Percentiles rank a stretch among this genome's conserved stretches.
Evolutionary conservation across 2,888 invertebrate species (phyloP).

Genomic region (Eurois occulta): DNA sequence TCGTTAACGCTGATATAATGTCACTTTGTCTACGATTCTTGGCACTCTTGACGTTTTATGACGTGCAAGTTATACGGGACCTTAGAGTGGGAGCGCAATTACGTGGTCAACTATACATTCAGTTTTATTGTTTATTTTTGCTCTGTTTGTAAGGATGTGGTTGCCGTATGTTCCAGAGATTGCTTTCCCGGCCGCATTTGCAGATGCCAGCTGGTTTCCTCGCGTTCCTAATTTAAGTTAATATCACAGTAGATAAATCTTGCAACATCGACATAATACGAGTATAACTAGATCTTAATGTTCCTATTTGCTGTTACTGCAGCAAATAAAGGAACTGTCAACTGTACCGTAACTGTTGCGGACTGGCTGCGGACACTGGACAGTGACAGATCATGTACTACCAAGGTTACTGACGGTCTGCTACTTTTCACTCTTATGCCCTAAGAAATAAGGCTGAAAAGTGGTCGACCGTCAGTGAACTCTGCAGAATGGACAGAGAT

Average conservation of each 20-base stretch:
- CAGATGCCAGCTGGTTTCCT: slow-evolving; percentile 14
- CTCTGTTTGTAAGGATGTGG: slow-evolving; percentile 43
- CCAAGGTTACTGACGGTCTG: not conserved
- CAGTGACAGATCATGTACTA: not conserved
- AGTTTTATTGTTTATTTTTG: slow-evolving; percentile 34
- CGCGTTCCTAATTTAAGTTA: slow-evolving; percentile 27
- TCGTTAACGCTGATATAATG: not conserved
- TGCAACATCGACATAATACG: not conserved
- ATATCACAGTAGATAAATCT: not conserved
- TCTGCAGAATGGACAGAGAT: too few relatives aligned
- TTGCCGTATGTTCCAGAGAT: slow-evolving; percentile 16
- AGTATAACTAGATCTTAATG: not conserved
- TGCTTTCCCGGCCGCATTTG: slow-evolving; percentile 17
- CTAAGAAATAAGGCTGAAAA: too few relatives aligned
- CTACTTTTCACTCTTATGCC: too few relatives aligned
- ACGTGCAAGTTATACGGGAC: not conserved
- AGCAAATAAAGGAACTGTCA: not conserved
- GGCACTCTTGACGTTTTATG: not conserved
- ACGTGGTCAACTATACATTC: not conserved
- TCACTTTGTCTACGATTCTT: not conserved
- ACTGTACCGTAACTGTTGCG: not conserved
- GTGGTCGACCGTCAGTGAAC: too few relatives aligned
- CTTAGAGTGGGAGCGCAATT: not conserved
- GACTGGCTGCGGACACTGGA: not conserved
- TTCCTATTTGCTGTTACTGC: not conserved